phyloP scores from a whole-genome alignment of 2,888 invertebrate genomes.

The Apotomis capreana region DNA sequence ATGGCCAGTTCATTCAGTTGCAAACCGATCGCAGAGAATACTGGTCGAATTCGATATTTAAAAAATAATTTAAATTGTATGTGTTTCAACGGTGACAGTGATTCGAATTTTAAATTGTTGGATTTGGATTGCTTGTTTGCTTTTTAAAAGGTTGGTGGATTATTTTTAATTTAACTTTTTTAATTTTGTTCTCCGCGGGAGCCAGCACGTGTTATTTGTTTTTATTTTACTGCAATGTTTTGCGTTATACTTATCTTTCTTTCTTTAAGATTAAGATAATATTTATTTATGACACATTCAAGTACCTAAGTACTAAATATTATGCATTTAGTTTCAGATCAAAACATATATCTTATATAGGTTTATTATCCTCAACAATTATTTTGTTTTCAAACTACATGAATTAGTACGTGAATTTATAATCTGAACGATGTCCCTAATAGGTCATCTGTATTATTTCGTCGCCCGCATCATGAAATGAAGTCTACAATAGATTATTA shows the following conservation, averaged over 20 bases:
- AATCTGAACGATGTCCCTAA: too few relatives aligned
- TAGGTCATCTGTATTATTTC: too few relatives aligned
- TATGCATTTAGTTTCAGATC: too few relatives aligned
- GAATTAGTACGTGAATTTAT: too few relatives aligned
- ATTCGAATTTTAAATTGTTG: conserved; percentile 17
- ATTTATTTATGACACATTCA: background rate
- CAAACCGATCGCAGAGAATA: conserved; percentile 35
- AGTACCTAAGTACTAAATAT: too few relatives aligned
- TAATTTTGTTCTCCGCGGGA: conserved; percentile 18
- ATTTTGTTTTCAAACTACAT: too few relatives aligned
- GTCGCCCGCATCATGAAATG: too few relatives aligned
- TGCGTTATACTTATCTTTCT: background rate
- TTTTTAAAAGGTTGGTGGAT: conserved; percentile 24
- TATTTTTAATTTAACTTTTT: conserved; percentile 5
- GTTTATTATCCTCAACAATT: too few relatives aligned
- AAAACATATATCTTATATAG: too few relatives aligned
- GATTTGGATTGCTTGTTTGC: conserved; percentile 26
- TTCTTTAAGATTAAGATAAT: background rate
- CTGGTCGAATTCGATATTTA: conserved; percentile 37
- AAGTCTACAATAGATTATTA: too few relatives aligned
- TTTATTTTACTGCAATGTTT: background rate
- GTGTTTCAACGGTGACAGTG: conserved; percentile 31
- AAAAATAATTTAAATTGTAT: conserved; percentile 24
- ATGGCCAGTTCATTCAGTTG: conserved; percentile 34
- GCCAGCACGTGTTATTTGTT: conserved; percentile 26